Evolutionary conservation across 1,140 invertebrate species (phyloP).

Genomic region (Camponotus floridanus): DNA sequence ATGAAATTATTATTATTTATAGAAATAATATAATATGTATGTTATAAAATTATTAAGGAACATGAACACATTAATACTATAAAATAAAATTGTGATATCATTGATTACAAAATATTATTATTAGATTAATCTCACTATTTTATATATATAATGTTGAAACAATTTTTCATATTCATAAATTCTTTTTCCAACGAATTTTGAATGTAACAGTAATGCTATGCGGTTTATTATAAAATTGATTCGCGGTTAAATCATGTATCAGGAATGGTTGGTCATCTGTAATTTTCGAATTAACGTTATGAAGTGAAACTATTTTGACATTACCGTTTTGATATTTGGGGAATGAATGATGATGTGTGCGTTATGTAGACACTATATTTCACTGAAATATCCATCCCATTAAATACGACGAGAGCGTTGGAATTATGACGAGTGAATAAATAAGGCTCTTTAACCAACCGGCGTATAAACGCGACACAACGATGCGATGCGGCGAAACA

Average conservation of each 20-base stretch:
- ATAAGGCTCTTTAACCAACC: slow-evolving; percentile 45
- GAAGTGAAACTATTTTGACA: slow-evolving; percentile 4
- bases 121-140: neutral
- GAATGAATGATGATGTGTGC: slow-evolving; percentile 3
- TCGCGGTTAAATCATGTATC: neutral
- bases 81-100: slow-evolving; percentile 10
- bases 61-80: neutral
- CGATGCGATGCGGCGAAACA: slow-evolving; percentile 26
- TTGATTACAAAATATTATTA: neutral
- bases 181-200: neutral
- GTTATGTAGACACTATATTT: slow-evolving; percentile 31
- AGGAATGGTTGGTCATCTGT: slow-evolving; percentile 29
- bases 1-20: neutral
- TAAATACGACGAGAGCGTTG: slow-evolving; percentile 41
- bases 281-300: slow-evolving; percentile 57
- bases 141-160: no score
- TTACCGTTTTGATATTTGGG: slow-evolving; percentile 27
- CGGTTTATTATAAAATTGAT: slow-evolving; percentile 32
- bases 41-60: neutral
- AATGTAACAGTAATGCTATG: slow-evolving; percentile 1
- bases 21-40: neutral
- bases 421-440: slow-evolving; percentile 53
- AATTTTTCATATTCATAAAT: neutral
- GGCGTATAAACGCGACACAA: slow-evolving; percentile 29
- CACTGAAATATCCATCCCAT: slow-evolving; percentile 30